Evolutionary conservation across 2,888 invertebrate genomes (phyloP).

Genomic region (Agrilus biguttatus): DNA sequence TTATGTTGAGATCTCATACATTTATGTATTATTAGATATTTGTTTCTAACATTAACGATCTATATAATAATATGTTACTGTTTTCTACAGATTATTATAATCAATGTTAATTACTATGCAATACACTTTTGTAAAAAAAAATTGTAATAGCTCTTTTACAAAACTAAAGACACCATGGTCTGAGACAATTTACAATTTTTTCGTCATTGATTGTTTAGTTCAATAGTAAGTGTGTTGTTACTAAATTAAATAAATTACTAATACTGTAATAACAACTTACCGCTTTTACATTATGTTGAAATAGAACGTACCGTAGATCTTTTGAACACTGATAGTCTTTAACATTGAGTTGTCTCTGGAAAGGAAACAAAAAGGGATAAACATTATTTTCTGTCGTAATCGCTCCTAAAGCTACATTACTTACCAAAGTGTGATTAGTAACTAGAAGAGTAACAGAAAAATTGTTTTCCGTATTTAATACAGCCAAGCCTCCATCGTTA

Average conservation of each 20-base stretch:
- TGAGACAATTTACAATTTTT: no score
- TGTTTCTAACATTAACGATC: no score
- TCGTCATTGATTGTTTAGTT: no score
- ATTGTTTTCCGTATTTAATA: conserved; percentile 66
- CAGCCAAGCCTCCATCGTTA: conserved; percentile 70
- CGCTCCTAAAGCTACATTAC: conserved; percentile 20
- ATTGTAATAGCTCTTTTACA: no score
- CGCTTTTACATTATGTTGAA: conserved; percentile 80
- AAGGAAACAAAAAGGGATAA: conserved; percentile 20
- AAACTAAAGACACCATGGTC: no score
- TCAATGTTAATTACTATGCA: no score
- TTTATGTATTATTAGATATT: no score
- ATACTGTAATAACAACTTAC: conserved; percentile 37
- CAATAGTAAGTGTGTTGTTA: no score
- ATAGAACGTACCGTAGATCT: conserved; percentile 74
- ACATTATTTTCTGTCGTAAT: background rate
- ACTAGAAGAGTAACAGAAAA: conserved; percentile 59
- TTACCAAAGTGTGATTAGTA: conserved; percentile 75
- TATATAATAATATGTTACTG: no score
- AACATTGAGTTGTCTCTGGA: conserved; percentile 74
- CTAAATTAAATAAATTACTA: background rate
- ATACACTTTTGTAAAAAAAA: no score
- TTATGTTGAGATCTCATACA: no score
- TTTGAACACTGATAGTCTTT: conserved; percentile 76
- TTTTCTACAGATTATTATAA: no score